These are phyloP conservation scores for Idaea dimidiata DNA, from an alignment of 2,888 invertebrate genomes.

Conservation along the genomic window DNA sequence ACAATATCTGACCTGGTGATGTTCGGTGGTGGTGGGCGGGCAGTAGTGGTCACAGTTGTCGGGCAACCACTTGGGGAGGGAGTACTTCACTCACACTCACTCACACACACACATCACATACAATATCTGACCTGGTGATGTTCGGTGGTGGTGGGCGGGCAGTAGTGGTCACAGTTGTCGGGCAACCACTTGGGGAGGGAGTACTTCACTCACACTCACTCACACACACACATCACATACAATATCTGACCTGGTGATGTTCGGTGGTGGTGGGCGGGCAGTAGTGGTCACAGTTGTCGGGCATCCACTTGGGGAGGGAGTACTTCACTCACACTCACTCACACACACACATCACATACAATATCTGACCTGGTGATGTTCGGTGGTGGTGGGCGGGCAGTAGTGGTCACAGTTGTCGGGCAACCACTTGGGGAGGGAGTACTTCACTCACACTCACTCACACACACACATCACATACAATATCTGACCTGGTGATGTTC, in stretches of 20 bases:
- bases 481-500: slow-evolving; percentile 61
- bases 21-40: slow-evolving; percentile 49
- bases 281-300: slow-evolving; percentile 82
- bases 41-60: slow-evolving; percentile 82
- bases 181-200: slow-evolving; percentile 86
- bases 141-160: slow-evolving; percentile 51
- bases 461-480: slow-evolving; percentile 98
- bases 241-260: slow-evolving; percentile 58
- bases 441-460: slow-evolving; percentile 81
- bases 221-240: slow-evolving; percentile 97
- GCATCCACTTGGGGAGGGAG: slow-evolving; percentile 86
- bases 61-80: slow-evolving; percentile 85
- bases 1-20: slow-evolving; percentile 60
- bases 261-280: slow-evolving; percentile 56
- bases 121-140: slow-evolving; percentile 60
- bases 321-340: slow-evolving; percentile 98
- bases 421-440: slow-evolving; percentile 87
- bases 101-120: slow-evolving; percentile 98
- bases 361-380: slow-evolving; percentile 60
- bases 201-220: slow-evolving; percentile 97
- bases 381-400: slow-evolving; percentile 53
- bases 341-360: slow-evolving; percentile 97
- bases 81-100: slow-evolving; percentile 96
- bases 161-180: slow-evolving; percentile 81
- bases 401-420: slow-evolving; percentile 82